Evolutionary conservation across 2,888 invertebrate genomes (phyloP), one percentile per base, ranked within the genome.

Genomic region (Nomada hirtipes): DNA sequence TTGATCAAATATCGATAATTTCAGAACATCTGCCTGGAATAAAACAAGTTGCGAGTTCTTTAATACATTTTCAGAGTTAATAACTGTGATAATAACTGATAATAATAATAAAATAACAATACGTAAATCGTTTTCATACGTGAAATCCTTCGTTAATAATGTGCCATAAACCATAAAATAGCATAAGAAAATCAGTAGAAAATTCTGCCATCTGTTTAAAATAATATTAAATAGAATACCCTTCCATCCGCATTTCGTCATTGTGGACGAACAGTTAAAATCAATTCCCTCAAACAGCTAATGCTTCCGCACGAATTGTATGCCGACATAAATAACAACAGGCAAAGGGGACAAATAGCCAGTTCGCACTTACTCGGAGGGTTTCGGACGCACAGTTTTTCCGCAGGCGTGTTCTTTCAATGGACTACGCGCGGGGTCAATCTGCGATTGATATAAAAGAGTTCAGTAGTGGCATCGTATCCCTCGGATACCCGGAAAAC

Each of bases 371-470:
- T 64, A 63, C 36, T 53, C 64, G 55, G 36, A 79, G 83, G 79
- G 83, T 76, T 64, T 67, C 60, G 53, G n/a, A 29, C 52, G 15
- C 69, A 50, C 72, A 29, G 59, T 82, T 79, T 77, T 76, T 57
- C 76, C 77, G 79, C 67, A 83, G 74, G 76, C 79, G 72, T 76
- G 61, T 53, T 52, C 79, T 82, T 76, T 85, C 82, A 86, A 88
- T 86, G 81, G 83, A 85, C 79, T 83, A 80, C 52, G 4, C 42
- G 11, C 63, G 50, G 83, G 86, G 86, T 86, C 86, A 84, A 88
- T 80, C 86, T 81, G 86, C 92, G 90, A 91, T 92, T 92, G 92
- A 92, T 92, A 92, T 91, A 92, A 92, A 92, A 92, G 90, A 92
- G 90, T 91, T 91, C 82, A 82, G 81, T 84, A 84, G 85, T 67